Conservation (phyloP, 2,113 vertebrate genomes). For the Siniperca knerii region DNA sequence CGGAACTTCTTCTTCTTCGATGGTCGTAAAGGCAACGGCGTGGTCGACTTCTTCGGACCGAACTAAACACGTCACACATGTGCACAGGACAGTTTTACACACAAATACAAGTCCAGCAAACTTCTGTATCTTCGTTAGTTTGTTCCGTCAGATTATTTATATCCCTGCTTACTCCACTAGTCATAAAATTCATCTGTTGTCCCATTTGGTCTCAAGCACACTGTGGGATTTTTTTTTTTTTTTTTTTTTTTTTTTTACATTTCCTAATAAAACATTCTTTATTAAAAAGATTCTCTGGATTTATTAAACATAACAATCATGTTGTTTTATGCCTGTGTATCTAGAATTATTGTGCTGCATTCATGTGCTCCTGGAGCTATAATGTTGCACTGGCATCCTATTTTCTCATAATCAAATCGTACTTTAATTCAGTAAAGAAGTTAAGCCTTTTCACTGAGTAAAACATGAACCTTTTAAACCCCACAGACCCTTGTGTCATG, state of each 20-base stretch:
- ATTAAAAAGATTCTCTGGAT: slow-evolving; percentile 27
- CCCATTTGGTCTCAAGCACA: not conserved
- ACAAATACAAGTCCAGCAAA: not conserved
- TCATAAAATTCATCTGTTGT: slow-evolving; percentile 12
- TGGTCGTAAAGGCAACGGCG: slow-evolving; percentile 89
- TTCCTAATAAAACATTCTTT: slow-evolving; percentile 77
- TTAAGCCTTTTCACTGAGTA: no score
- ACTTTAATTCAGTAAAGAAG: not conserved
- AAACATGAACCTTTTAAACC: not conserved
- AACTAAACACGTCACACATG: slow-evolving; percentile 75
- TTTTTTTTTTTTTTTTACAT: slow-evolving; percentile 64
- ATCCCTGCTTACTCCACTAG: not conserved
- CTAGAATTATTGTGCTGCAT: not conserved
- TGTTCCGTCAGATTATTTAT: slow-evolving; percentile 34
- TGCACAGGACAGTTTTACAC: not conserved
- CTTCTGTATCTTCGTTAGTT: not conserved
- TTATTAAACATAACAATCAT: not conserved
- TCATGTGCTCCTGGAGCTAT: no score
- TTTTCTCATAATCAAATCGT: not conserved
- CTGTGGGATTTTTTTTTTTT: no score
- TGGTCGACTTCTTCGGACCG: slow-evolving; percentile 90
- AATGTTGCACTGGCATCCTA: not conserved
- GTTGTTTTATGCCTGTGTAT: not conserved
- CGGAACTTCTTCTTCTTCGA: slow-evolving; percentile 97
- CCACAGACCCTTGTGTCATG: not conserved